Evolutionary conservation across 2,113 vertebrate species (phyloP).

Genomic region (Emydura subglobosa): DNA sequence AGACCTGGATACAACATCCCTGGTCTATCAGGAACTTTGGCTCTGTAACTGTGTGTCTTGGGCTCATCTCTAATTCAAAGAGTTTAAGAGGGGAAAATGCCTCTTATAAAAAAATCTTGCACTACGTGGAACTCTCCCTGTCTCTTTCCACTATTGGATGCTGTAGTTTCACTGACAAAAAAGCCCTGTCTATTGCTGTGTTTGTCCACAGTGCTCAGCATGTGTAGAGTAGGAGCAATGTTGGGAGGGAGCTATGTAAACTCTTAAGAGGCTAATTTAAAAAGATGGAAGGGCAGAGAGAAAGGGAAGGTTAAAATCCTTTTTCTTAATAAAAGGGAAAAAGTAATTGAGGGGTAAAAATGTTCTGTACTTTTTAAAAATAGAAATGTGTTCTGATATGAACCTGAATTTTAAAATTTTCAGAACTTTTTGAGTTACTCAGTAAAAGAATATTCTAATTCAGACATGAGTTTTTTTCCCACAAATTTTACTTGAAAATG

Average conservation of each 20-base stretch:
- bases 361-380: not conserved
- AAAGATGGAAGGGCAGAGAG: not conserved
- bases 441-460: not conserved
- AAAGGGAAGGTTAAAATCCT: not conserved
- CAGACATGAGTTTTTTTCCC: not conserved
- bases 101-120: not conserved
- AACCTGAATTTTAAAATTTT: not conserved
- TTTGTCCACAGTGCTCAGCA: too few species aligned
- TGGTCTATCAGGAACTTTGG: not conserved
- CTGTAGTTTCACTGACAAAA: not conserved
- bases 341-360: not conserved
- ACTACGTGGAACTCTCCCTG: not conserved
- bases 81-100: not conserved
- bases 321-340: not conserved
- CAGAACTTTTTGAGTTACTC: not conserved
- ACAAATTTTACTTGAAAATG: not conserved
- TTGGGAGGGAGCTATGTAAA: not conserved
- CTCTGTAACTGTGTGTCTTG: accelerated
- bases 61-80: not conserved
- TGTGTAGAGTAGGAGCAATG: not conserved
- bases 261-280: not conserved
- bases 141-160: not conserved
- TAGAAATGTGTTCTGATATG: not conserved
- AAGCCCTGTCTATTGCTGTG: not conserved
- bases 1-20: not conserved